Percentiles rank a stretch among this genome's conserved stretches.
Evolutionary conservation across 1,140 invertebrate genomes (phyloP).

Genomic region (Neodiprion pinetum): DNA sequence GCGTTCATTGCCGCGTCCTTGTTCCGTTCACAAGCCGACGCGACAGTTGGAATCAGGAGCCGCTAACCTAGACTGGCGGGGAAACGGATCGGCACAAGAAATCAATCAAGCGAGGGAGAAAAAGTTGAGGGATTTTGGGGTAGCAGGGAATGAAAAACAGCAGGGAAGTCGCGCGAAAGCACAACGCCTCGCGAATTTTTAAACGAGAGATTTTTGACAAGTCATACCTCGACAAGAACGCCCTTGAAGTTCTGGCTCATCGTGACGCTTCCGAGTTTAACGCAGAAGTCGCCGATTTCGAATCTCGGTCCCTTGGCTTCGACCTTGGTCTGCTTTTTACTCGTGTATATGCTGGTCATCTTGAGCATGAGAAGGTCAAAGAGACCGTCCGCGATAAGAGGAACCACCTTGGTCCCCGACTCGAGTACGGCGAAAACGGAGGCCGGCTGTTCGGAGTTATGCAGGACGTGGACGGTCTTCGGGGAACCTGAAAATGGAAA

Average conservation of each 20-base stretch:
- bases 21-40: neutral
- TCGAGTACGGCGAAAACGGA: slow-evolving; percentile 93
- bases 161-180: neutral
- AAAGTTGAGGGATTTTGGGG: neutral
- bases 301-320: slow-evolving; percentile 93
- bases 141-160: neutral
- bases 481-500: slow-evolving; percentile 61
- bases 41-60: neutral
- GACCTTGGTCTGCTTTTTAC: slow-evolving; percentile 84
- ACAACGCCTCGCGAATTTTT: neutral
- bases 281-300: slow-evolving; percentile 92
- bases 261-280: slow-evolving; percentile 92
- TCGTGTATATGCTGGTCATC: slow-evolving; percentile 84
- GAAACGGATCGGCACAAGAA: neutral
- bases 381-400: slow-evolving; percentile 87
- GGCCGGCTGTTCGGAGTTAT: slow-evolving; percentile 94
- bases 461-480: slow-evolving; percentile 87
- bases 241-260: slow-evolving; percentile 95
- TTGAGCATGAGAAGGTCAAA: slow-evolving; percentile 93
- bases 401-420: slow-evolving; percentile 82
- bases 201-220: slow-evolving; percentile 10
- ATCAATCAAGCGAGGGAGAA: slow-evolving; percentile 9
- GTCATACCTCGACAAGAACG: slow-evolving; percentile 84
- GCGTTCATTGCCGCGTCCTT: neutral
- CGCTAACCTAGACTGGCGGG: neutral